Evolutionary conservation across 2,113 vertebrate genomes (phyloP).

Genomic region (Pao palembangensis): DNA sequence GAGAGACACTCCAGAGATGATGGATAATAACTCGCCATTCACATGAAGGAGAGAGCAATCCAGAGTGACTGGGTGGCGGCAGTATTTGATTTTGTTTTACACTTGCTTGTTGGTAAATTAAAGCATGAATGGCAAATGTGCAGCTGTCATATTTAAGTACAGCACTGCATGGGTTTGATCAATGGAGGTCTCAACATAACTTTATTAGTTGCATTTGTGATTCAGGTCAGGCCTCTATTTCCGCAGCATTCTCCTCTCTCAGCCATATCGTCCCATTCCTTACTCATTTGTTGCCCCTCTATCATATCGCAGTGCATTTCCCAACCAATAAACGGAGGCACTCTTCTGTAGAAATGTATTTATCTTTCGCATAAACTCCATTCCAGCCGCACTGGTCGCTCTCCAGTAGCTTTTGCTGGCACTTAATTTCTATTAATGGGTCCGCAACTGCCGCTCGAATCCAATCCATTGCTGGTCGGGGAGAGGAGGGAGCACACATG

Average conservation of each 20-base stretch:
- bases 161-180: background rate
- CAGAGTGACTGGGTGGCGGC: constrained; percentile 20
- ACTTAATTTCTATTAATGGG: constrained; percentile 82
- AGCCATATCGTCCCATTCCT: constrained; percentile 64
- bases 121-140: constrained; percentile 16
- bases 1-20: constrained; percentile 50
- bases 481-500: constrained; percentile 53
- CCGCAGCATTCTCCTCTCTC: constrained; percentile 49
- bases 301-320: constrained; percentile 76
- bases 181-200: constrained; percentile 7
- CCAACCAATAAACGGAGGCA: constrained; percentile 74
- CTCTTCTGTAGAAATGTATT: constrained; percentile 78
- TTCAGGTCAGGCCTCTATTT: constrained; percentile 64
- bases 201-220: constrained; percentile 36
- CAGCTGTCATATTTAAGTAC: constrained; percentile 8
- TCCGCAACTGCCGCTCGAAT: constrained; percentile 69
- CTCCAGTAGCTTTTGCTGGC: constrained; percentile 70
- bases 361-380: constrained; percentile 77
- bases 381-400: constrained; percentile 66
- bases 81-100: constrained; percentile 6
- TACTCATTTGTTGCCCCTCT: constrained; percentile 71
- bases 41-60: constrained; percentile 26
- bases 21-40: constrained; percentile 36
- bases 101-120: constrained; percentile 28
- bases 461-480: constrained; percentile 57